Percentiles rank a stretch among this genome's conserved stretches.
These are phyloP conservation scores for Fukomys damarensis DNA, from an alignment of 2,113 vertebrate species.

Conservation along the genomic window DNA sequence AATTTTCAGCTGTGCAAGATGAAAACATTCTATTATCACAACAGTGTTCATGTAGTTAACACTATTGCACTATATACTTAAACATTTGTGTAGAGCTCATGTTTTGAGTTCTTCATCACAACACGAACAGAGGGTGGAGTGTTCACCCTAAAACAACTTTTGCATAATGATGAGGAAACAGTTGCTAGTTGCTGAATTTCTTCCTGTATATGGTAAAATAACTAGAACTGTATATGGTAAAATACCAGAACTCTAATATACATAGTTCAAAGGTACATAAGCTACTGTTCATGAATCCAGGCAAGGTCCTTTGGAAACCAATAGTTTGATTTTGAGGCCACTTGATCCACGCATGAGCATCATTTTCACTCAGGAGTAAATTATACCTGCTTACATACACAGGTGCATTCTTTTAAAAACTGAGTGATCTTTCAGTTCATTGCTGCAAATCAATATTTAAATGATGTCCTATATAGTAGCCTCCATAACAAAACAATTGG, in stretches of 20 bases:
- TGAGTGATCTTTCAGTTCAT: neutral
- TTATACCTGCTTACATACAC: neutral
- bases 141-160: neutral
- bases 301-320: neutral
- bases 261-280: neutral
- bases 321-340: neutral
- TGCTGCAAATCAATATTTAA: neutral
- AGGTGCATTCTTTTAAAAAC: neutral
- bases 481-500: neutral
- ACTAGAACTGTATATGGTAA: neutral
- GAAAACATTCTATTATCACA: neutral
- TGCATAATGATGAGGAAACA: too few species aligned
- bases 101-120: neutral
- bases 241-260: neutral
- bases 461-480: neutral
- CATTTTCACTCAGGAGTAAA: neutral
- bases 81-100: neutral
- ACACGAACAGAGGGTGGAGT: neutral
- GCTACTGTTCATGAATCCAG: neutral
- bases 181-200: neutral
- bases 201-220: neutral
- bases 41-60: neutral
- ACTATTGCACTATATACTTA: neutral
- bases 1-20: neutral
- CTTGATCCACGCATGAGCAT: neutral